Percentiles rank a stretch among this genome's conserved stretches.
Evolutionary conservation across 2,888 invertebrate genomes (phyloP).

Genomic region (Griposia aprilina): DNA sequence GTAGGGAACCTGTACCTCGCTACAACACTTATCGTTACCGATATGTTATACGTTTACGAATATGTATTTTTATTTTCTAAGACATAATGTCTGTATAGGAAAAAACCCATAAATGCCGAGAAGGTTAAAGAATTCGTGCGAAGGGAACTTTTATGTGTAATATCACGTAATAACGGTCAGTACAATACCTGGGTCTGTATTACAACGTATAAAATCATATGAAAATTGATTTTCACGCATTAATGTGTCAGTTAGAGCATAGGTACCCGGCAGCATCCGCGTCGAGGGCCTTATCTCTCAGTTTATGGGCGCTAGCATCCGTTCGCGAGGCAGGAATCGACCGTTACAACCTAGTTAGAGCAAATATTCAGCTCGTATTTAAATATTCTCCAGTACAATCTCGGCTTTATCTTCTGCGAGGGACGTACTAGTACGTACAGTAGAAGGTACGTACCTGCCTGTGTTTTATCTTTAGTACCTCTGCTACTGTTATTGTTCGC

Average conservation of each 20-base stretch:
- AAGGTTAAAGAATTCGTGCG: constrained; percentile 53
- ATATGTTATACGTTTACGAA: constrained; percentile 4
- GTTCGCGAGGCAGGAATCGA: constrained; percentile 76
- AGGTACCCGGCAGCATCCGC: constrained; percentile 62
- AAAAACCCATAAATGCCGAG: constrained; percentile 42
- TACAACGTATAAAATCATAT: constrained; percentile 48
- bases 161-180: constrained; percentile 47
- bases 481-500: constrained; percentile 55
- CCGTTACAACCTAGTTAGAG: constrained; percentile 78
- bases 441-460: constrained; percentile 61
- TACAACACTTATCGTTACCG: constrained; percentile 2
- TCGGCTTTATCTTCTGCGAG: constrained; percentile 62
- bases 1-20: too few relatives aligned
- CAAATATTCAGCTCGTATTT: constrained; percentile 79
- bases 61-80: constrained; percentile 22
- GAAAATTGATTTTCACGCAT: constrained; percentile 70
- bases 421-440: constrained; percentile 36
- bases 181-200: constrained; percentile 37
- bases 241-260: constrained; percentile 68
- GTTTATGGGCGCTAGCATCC: constrained; percentile 81
- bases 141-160: constrained; percentile 43
- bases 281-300: constrained; percentile 77
- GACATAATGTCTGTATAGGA: constrained; percentile 24
- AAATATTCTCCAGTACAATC: constrained; percentile 73
- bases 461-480: constrained; percentile 62